These are phyloP conservation scores for Limnephilus auricula DNA, from an alignment of 2,888 invertebrate genomes.

Conservation along the genomic window DNA sequence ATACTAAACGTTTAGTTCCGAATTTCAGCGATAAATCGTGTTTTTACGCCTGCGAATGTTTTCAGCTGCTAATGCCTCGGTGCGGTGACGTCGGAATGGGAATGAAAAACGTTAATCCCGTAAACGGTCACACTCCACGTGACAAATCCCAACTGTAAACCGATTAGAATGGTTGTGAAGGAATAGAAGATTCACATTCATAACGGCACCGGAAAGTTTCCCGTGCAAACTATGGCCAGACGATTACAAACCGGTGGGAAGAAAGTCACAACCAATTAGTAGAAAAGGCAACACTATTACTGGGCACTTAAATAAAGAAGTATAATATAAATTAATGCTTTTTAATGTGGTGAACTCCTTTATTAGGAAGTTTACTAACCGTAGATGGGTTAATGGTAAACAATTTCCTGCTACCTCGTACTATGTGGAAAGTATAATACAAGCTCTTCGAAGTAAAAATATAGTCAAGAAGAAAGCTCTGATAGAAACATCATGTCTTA, in stretches of 20 bases:
- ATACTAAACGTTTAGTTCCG: background rate
- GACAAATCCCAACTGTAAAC: constrained; percentile 17
- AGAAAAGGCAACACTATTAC: background rate
- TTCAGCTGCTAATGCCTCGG: background rate
- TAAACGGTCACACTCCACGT: background rate
- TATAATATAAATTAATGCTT: background rate
- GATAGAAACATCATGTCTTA: background rate
- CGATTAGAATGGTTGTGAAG: constrained; percentile 39
- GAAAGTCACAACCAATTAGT: background rate
- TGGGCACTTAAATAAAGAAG: background rate
- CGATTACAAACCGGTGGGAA: background rate
- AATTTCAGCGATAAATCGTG: background rate
- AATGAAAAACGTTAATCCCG: constrained; percentile 22
- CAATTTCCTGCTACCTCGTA: background rate
- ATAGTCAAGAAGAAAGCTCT: background rate
- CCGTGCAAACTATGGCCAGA: constrained; percentile 6
- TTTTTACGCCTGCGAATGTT: background rate
- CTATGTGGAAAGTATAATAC: background rate
- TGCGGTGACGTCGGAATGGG: constrained; percentile 3
- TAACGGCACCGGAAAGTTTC: constrained; percentile 44
- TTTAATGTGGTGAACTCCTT: background rate
- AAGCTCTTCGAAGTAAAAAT: background rate
- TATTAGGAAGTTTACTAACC: background rate
- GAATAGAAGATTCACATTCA: constrained; percentile 39
- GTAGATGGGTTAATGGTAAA: background rate